Evolutionary conservation across 2,888 invertebrate species (phyloP).

Genomic region (Eristalis pertinax): DNA sequence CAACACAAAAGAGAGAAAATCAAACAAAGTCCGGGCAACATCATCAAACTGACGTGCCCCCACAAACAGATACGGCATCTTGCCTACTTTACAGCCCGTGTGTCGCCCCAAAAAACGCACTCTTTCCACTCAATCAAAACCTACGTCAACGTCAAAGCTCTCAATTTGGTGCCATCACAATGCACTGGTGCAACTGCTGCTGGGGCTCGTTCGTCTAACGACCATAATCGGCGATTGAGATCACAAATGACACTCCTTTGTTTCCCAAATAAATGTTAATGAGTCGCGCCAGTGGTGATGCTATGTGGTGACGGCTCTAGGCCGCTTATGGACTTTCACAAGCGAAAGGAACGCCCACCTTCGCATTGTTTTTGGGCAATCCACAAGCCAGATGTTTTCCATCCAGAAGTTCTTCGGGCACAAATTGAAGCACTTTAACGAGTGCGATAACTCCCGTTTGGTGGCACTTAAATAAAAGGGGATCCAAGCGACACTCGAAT

Average conservation of each 20-base stretch:
- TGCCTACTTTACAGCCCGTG: background rate
- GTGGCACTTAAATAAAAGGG: background rate
- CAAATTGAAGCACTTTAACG: background rate
- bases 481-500: background rate
- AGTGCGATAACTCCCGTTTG: background rate
- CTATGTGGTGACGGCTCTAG: conserved; percentile 10
- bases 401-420: background rate
- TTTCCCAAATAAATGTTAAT: conserved; percentile 38
- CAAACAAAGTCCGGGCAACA: background rate
- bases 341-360: conserved; percentile 29
- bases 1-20: too few relatives aligned
- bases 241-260: conserved; percentile 17
- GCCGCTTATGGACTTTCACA: conserved; percentile 44
- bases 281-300: conserved; percentile 20
- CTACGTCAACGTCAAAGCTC: conserved; percentile 24
- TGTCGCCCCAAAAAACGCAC: too few relatives aligned
- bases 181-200: background rate
- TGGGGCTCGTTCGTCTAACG: background rate
- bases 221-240: conserved; percentile 25
- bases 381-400: background rate
- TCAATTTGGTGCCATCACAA: conserved; percentile 35
- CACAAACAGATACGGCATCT: background rate
- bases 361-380: background rate
- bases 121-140: background rate
- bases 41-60: background rate